These are phyloP conservation scores for Bryconaethiops microstoma DNA, from an alignment of 2,797 vertebrate species.

Conservation along the genomic window DNA sequence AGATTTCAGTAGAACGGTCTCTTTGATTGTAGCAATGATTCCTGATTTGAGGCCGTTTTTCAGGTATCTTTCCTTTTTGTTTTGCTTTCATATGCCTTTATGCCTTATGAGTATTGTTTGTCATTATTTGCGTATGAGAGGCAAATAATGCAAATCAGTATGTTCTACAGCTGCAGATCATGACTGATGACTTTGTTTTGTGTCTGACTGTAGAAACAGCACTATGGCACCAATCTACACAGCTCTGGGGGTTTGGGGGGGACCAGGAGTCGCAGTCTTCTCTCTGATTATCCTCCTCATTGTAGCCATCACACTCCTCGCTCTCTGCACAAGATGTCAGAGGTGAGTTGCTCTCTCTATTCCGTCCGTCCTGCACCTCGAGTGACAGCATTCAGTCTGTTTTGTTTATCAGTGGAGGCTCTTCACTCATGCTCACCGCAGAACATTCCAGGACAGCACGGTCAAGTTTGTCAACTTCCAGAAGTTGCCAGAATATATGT, in stretches of 20 bases:
- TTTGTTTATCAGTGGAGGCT: neutral
- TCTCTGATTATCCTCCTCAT: conserved; percentile 65
- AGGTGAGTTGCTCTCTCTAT: conserved; percentile 61
- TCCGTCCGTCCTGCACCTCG: neutral
- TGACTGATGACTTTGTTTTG: neutral
- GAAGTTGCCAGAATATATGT: conserved; percentile 50
- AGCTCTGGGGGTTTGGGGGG: conserved; percentile 40
- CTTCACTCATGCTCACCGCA: neutral
- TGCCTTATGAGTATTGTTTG: neutral
- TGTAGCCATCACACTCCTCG: conserved; percentile 66
- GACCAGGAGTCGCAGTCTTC: conserved; percentile 48
- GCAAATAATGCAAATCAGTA: neutral
- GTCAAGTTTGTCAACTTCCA: conserved; percentile 51
- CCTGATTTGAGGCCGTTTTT: neutral
- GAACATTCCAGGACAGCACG: conserved; percentile 51
- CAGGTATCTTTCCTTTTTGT: too few relatives aligned
- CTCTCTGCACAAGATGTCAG: conserved; percentile 71
- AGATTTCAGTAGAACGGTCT: too few relatives aligned
- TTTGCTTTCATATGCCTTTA: neutral
- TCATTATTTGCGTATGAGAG: neutral
- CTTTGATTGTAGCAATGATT: neutral
- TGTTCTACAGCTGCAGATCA: neutral
- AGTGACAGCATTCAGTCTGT: neutral
- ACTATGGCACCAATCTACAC: conserved; percentile 66
- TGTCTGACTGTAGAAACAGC: conserved; percentile 35